A percentile compares a stretch with the other conserved stretches of the same genome.
Evolutionary conservation across 2,888 invertebrate species (phyloP).

Genomic region (Strigamia crassipes): DNA sequence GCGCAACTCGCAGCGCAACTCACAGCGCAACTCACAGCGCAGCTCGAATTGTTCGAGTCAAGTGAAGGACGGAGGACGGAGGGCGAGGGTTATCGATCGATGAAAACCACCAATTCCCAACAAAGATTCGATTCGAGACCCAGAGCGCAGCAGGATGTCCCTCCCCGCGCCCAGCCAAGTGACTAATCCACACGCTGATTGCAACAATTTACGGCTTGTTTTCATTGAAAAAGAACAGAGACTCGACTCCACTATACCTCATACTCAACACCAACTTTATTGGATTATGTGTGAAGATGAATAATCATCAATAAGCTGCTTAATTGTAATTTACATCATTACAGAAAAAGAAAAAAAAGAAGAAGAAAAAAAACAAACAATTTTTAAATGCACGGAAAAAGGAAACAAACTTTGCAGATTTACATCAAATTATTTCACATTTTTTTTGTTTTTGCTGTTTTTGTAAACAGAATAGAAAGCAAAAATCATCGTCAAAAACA

Average conservation of each 20-base stretch:
- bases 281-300: slow-evolving; percentile 45
- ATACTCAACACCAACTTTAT: slow-evolving; percentile 36
- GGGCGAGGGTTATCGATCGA: slow-evolving; percentile 16
- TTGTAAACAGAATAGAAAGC: no score
- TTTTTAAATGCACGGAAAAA: no score
- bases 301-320: slow-evolving; percentile 7
- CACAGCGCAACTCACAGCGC: neutral
- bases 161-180: slow-evolving; percentile 41
- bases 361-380: no score
- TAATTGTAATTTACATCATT: neutral
- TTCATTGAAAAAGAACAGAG: slow-evolving; percentile 44
- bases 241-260: slow-evolving; percentile 23
- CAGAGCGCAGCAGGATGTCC: slow-evolving; percentile 20
- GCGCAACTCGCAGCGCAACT: no score
- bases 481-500: no score
- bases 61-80: neutral
- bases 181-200: slow-evolving; percentile 45
- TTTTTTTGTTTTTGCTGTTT: no score
- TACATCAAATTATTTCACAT: no score
- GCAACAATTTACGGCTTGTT: slow-evolving; percentile 46
- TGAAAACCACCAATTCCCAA: slow-evolving; percentile 31
- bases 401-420: no score
- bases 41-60: neutral
- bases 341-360: no score
- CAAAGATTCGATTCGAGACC: slow-evolving; percentile 1